A percentile compares a stretch with the other conserved stretches of the same genome.
Evolutionary conservation across 2,888 invertebrate species (phyloP).

Genomic region (Nomada hirtipes): DNA sequence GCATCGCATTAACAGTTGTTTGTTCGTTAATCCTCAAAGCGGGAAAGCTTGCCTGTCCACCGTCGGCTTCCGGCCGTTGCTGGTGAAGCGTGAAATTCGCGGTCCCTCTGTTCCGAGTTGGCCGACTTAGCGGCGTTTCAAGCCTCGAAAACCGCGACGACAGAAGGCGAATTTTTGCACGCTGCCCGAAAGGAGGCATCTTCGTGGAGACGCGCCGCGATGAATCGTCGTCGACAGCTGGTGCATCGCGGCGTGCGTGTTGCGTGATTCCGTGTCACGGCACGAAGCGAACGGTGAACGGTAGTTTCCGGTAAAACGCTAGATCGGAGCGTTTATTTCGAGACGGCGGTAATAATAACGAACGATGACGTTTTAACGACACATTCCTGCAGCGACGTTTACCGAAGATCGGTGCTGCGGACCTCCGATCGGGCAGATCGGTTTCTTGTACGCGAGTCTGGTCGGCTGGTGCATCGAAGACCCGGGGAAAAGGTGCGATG

Average conservation of each 20-base stretch:
- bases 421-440: background rate
- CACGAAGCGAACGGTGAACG: conserved; percentile 13
- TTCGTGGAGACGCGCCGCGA: background rate
- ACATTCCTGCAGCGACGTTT: conserved; percentile 37
- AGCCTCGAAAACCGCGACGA: background rate
- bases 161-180: no score
- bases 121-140: background rate
- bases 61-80: conserved; percentile 33
- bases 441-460: background rate
- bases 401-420: background rate
- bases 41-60: conserved; percentile 27
- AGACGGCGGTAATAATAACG: conserved; percentile 51
- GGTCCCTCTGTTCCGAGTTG: conserved; percentile 37
- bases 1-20: conserved; percentile 49
- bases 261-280: conserved; percentile 15
- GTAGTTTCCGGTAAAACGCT: conserved; percentile 59
- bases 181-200: background rate
- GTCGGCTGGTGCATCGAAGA: no score
- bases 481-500: background rate
- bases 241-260: background rate
- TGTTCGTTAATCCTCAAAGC: conserved; percentile 48
- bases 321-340: conserved; percentile 61
- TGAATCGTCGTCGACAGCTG: background rate
- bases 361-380: conserved; percentile 60
- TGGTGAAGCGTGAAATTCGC: conserved; percentile 39